These are phyloP conservation scores for Glyptemys insculpta DNA, from an alignment of 2,797 vertebrate genomes.

Conservation along the genomic window DNA sequence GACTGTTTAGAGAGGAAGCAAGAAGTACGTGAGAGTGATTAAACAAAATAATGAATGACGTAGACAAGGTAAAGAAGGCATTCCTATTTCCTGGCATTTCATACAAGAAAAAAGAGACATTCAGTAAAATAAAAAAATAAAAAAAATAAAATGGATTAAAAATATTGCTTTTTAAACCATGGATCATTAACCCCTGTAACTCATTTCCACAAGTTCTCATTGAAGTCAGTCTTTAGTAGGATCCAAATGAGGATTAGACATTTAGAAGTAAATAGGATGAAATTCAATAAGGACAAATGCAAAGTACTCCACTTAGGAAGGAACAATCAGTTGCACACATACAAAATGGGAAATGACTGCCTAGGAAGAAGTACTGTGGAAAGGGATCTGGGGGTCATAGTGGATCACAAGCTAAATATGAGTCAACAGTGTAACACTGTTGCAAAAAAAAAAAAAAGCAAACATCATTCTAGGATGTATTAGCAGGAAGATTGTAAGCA, in stretches of 20 bases:
- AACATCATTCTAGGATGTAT: no score
- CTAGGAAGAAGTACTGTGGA: no score
- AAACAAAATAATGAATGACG: not conserved
- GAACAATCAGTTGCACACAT: no score
- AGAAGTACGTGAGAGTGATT: not conserved
- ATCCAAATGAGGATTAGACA: not conserved
- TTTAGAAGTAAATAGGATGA: no score
- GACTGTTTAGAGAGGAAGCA: not conserved
- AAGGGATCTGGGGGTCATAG: no score
- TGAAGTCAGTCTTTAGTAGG: not conserved
- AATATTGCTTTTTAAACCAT: not conserved
- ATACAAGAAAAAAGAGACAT: not conserved
- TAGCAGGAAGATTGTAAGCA: no score
- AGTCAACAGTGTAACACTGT: no score
- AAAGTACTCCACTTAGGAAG: no score
- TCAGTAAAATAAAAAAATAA: not conserved
- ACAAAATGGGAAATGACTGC: no score
- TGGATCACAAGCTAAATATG: no score
- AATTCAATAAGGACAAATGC: no score
- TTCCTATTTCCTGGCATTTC: not conserved
- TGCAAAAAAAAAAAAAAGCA: no score
- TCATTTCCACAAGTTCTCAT: not conserved
- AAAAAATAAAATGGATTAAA: not conserved
- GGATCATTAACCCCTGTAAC: rapidly evolving
- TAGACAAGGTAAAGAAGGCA: rapidly evolving